Evolutionary conservation across 2,797 vertebrate species (phyloP).

Genomic region (Neosalanx taihuensis): DNA sequence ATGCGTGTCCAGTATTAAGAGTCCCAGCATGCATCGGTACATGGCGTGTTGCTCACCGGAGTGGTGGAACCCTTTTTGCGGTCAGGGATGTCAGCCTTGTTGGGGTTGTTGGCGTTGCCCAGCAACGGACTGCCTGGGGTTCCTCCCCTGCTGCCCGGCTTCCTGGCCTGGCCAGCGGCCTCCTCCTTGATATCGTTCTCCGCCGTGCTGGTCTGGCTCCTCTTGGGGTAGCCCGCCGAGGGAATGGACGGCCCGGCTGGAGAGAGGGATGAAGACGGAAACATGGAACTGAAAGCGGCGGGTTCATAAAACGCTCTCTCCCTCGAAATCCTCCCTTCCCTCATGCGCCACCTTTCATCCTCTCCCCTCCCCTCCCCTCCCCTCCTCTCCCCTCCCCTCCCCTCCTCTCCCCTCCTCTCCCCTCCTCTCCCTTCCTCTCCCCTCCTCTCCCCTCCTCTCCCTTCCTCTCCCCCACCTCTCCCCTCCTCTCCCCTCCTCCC

Average conservation of each 20-base stretch:
- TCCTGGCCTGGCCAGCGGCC: conserved; percentile 74
- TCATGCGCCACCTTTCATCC: too few relatives aligned
- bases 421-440: neutral
- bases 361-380: too few relatives aligned
- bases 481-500: too few relatives aligned
- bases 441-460: neutral
- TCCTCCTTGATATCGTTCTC: conserved; percentile 77
- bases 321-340: too few relatives aligned
- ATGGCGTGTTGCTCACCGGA: conserved; percentile 72
- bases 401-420: neutral
- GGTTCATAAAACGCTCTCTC: too few relatives aligned
- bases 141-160: conserved; percentile 76
- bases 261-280: conserved; percentile 17
- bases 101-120: conserved; percentile 87
- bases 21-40: too few relatives aligned
- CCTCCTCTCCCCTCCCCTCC: too few relatives aligned
- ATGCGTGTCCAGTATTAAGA: too few relatives aligned
- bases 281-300: neutral
- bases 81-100: conserved; percentile 89
- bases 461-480: neutral
- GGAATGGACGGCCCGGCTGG: conserved; percentile 83
- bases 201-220: conserved; percentile 81
- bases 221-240: conserved; percentile 79
- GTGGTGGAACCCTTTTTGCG: conserved; percentile 79
- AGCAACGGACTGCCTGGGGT: conserved; percentile 85